Evolutionary conservation across 2,888 invertebrate species (phyloP).

Genomic region (Limnephilus auricula): DNA sequence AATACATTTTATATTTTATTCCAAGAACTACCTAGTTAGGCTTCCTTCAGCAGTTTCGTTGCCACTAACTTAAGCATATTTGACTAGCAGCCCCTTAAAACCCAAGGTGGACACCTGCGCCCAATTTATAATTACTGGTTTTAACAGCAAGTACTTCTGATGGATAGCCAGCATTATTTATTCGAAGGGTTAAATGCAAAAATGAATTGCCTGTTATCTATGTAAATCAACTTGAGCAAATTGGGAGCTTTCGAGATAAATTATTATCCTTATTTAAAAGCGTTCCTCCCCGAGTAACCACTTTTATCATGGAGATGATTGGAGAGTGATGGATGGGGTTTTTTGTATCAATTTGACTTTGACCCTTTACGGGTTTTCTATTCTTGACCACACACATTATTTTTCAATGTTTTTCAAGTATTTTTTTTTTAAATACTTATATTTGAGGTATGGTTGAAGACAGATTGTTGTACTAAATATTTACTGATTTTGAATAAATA

Average conservation of each 20-base stretch:
- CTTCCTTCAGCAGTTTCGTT: background rate
- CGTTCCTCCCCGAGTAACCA: background rate
- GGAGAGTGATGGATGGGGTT: background rate
- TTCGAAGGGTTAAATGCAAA: background rate
- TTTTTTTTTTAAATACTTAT: no score
- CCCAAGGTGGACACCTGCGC: background rate
- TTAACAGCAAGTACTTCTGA: background rate
- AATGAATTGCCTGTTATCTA: background rate
- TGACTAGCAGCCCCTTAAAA: background rate
- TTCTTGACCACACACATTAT: background rate
- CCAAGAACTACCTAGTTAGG: background rate
- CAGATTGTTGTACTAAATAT: no score
- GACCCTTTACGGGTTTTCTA: background rate
- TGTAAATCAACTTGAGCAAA: background rate
- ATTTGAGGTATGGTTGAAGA: no score
- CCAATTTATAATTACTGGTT: background rate
- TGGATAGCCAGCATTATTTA: background rate
- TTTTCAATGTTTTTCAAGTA: background rate
- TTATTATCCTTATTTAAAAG: background rate
- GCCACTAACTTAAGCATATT: background rate
- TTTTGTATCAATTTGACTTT: background rate
- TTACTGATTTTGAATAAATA: background rate
- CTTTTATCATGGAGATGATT: background rate
- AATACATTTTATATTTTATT: no score
- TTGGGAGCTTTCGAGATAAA: background rate